Evolutionary conservation across 2,797 vertebrate genomes (phyloP).

Genomic region (Eulemur rubriventer): DNA sequence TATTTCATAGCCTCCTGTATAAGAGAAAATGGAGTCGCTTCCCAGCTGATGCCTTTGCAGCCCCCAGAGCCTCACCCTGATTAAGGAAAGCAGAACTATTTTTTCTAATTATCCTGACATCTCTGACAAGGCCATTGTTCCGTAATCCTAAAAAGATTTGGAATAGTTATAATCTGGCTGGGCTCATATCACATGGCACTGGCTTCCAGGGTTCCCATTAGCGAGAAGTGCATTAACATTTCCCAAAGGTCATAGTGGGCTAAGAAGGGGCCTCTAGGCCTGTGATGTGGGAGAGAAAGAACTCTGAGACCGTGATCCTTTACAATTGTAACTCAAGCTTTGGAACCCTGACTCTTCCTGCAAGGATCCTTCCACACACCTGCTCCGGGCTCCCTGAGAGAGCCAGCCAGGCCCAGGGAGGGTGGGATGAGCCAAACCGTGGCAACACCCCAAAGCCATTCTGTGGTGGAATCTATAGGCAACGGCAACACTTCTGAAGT

Average conservation of each 20-base stretch:
- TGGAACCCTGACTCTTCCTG: background rate
- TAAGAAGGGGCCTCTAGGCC: background rate
- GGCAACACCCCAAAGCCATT: background rate
- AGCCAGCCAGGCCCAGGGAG: background rate
- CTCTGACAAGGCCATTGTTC: conserved; percentile 50
- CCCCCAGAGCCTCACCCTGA: background rate
- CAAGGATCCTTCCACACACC: background rate
- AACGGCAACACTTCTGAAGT: too few relatives aligned
- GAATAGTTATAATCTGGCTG: background rate
- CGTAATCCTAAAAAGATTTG: conserved; percentile 21
- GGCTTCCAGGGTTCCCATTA: background rate
- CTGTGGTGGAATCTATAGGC: background rate
- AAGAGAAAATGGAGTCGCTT: background rate
- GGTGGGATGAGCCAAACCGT: background rate
- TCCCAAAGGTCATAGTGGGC: background rate
- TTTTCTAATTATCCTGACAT: conserved; percentile 37
- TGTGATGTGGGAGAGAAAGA: background rate
- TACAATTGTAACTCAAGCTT: background rate
- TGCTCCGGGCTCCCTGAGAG: background rate
- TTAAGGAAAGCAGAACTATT: background rate
- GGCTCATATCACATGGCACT: background rate
- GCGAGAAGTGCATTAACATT: background rate
- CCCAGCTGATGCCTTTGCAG: background rate
- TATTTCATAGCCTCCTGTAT: background rate
- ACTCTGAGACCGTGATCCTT: background rate